Evolutionary conservation across 2,113 vertebrate genomes (phyloP), one percentile per base, ranked within the genome.

Genomic region (Hippotragus niger): DNA sequence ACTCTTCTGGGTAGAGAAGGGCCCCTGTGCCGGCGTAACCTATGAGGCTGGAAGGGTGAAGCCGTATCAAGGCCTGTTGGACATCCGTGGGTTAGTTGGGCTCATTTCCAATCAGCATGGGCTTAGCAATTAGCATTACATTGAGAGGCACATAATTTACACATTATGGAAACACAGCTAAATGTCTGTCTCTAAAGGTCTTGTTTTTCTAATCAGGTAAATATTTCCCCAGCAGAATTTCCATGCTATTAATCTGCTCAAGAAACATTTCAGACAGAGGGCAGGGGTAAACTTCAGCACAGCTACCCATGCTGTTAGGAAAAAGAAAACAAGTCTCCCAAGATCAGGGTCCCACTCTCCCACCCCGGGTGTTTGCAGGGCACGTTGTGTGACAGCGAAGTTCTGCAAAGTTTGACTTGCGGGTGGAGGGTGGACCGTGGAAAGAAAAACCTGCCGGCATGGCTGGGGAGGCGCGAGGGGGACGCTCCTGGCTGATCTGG

Each of bases 121-220:
- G 14, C 27, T 91, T 25, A 19, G 5, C 52, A 43, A 64, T 43
- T 8, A 87, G 45, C 62, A 33, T 25, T 67, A 64, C 52, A 36
- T 3, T 7, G 36, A 74, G 55, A 88, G 67, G 85, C 25, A 23
- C 84, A 76, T 58, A 85, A 47, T 53, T 81, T 83, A 74, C 33
- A 47, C 45, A 58, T 76, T 80, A 60, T 64, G 82, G 23, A 91
- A 93, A 86, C 55, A 21, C n/a, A 16, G 78, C 40, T 62, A 84
- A 87, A 47, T 85, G 27, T 58, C 74, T 93, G 12, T n/a, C 21
- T 94, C 71, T 23, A 55, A 90, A 95, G 64, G 80, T 97, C 67
- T 67, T 88, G 60, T 71, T 95, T 96, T 87, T 96, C 57, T 84
- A 90, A 78, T 96, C 45, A 94, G 80, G 62, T 97, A 88, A 92